Evolutionary conservation across 2,113 vertebrate genomes (phyloP), one percentile per base, ranked within the genome.

Genomic region (Calypte anna): DNA sequence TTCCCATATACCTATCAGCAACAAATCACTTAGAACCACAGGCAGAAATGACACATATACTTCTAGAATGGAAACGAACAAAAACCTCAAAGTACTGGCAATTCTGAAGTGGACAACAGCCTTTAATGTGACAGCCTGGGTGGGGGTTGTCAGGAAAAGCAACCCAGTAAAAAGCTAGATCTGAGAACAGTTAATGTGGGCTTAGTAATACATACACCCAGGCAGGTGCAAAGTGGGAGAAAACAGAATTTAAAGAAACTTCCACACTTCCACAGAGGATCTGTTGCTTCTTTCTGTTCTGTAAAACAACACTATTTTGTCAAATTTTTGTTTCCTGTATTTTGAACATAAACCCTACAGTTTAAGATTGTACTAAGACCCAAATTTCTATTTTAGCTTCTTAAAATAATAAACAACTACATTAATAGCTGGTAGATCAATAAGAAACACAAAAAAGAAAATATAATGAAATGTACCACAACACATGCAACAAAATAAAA

Each of bases 101-200:
- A 87, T 69, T 54, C 51, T 22, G 10, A 93, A 85, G 14, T 7
- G 6, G 17, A 82, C 31, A 76, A 54, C 16, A 83, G 61, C 28
- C 17, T 84, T 51, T 50, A 43, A 46, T 10, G 20, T 48, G 40
- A 22, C 8, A 33, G 10, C 30, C 54, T 77, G 51, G 51, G 80
- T 1, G 7, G 16, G 21, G 61, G 40, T 40, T 27, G 15, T 40
- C 33, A 58, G 67, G 46, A 82, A 86, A 7, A 48, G 6, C 23
- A 81, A 38, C 3, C 3, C 0, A 0, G 67, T 43, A 63, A 46
- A 68, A 57, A 48, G 25, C 23, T 30, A 43, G 6, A 40, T n/a
- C 48, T 25, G 11, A 87, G 30, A 70, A 70, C 22, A 74, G 31
- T 48, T 59, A 14, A n/a, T 4, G 7, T 38, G 28, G 14, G 27